phyloP scores from a whole-genome alignment of 1,140 invertebrate genomes.

The Daktulosphaira vitifoliae region DNA sequence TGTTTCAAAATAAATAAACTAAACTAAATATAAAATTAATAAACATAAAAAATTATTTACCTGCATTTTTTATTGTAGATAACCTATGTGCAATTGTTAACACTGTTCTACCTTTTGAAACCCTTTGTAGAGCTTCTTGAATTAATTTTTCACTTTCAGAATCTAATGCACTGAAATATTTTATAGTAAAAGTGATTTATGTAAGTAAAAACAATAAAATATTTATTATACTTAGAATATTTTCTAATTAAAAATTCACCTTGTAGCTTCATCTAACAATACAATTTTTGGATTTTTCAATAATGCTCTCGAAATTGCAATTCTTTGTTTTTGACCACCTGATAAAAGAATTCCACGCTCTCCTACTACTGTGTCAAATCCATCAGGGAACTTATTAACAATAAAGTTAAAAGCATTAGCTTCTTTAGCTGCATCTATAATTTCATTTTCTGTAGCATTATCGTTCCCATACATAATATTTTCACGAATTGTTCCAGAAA shows the following conservation, averaged over 20 bases:
- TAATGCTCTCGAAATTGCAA: conserved; percentile 83
- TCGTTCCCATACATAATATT: conserved; percentile 73
- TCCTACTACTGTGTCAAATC: conserved; percentile 69
- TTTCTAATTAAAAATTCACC: conserved; percentile 40
- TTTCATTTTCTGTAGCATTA: conserved; percentile 47
- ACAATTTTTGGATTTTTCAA: conserved; percentile 80
- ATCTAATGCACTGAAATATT: conserved; percentile 70
- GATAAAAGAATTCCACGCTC: conserved; percentile 72
- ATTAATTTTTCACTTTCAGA: conserved; percentile 81
- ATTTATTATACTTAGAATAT: neutral
- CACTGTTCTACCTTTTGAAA: conserved; percentile 75
- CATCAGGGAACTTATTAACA: conserved; percentile 53
- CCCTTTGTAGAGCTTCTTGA: conserved; percentile 73
- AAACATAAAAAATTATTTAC: conserved; percentile 48
- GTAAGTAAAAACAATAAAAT: conserved; percentile 9
- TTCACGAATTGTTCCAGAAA: conserved; percentile 67
- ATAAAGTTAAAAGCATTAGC: conserved; percentile 81
- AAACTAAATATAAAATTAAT: neutral
- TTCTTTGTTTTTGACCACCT: conserved; percentile 76
- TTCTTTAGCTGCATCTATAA: conserved; percentile 53
- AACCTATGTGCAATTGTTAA: conserved; percentile 87
- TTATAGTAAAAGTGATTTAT: conserved; percentile 18
- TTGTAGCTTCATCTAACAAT: conserved; percentile 77
- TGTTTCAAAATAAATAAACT: neutral
- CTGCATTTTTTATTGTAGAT: conserved; percentile 83